phyloP scores from a whole-genome alignment of 2,113 vertebrate genomes.

The Psettodes erumei region DNA sequence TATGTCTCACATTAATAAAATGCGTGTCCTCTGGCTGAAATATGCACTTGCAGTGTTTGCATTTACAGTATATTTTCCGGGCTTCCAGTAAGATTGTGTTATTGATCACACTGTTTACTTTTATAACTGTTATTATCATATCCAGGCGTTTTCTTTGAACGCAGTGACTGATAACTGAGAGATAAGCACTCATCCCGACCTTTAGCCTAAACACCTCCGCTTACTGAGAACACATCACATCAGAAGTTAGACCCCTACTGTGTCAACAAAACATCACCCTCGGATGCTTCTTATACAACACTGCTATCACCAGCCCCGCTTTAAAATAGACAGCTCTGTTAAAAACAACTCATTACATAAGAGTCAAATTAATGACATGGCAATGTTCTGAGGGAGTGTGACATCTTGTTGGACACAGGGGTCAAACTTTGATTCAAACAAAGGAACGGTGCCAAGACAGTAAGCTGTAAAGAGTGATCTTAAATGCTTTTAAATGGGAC shows the following conservation, averaged over 20 bases:
- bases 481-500: not conserved
- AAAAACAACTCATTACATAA: constrained; percentile 55
- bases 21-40: too few species aligned
- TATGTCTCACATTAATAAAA: not conserved
- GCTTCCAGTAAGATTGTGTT: not conserved
- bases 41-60: not conserved
- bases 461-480: constrained; percentile 8
- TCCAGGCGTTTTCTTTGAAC: constrained; percentile 16
- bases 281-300: constrained; percentile 36
- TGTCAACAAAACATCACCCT: constrained; percentile 15
- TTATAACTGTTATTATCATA: too few species aligned
- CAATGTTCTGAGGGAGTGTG: constrained; percentile 7
- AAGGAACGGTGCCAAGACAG: constrained; percentile 16
- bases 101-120: constrained; percentile 1
- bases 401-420: constrained; percentile 8
- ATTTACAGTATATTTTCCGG: not conserved
- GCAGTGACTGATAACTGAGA: not conserved
- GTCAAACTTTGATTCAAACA: constrained; percentile 16
- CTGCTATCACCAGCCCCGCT: constrained; percentile 18
- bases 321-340: constrained; percentile 8
- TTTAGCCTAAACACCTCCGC: constrained; percentile 24
- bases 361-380: constrained; percentile 20
- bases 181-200: constrained; percentile 6
- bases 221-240: not conserved
- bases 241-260: not conserved